Conservation (phyloP, 2,113 vertebrate species). For the Osmerus mordax region DNA sequence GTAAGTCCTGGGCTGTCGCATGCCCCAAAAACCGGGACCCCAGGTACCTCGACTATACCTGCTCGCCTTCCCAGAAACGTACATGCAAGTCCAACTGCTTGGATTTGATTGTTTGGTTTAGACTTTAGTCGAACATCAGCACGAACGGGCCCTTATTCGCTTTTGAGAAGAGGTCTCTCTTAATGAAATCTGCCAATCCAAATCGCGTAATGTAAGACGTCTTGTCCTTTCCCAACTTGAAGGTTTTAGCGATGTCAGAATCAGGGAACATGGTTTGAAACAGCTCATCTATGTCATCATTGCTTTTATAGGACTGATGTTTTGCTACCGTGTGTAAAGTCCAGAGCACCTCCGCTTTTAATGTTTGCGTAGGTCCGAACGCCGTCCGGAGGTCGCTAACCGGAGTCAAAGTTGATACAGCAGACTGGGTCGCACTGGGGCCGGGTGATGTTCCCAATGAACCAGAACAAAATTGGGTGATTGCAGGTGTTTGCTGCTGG, state of each 20-base stretch:
- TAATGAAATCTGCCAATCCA: slow-evolving; percentile 16
- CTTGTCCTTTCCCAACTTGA: slow-evolving; percentile 20
- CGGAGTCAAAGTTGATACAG: no score
- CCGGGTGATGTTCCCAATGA: no score
- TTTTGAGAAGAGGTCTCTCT: slow-evolving; percentile 1
- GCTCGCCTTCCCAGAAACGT: slow-evolving; percentile 13
- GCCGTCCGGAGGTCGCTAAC: background rate
- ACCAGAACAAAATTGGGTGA: slow-evolving; percentile 13
- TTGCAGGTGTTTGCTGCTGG: slow-evolving; percentile 12
- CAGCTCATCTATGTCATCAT: slow-evolving; percentile 19
- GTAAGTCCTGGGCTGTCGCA: slow-evolving; percentile 26
- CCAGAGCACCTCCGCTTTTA: slow-evolving; percentile 30
- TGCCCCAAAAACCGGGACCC: slow-evolving; percentile 26
- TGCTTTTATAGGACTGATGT: slow-evolving; percentile 22
- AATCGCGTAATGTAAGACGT: slow-evolving; percentile 20
- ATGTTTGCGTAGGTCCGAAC: slow-evolving; percentile 15
- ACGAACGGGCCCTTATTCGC: background rate
- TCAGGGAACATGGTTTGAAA: slow-evolving; percentile 26
- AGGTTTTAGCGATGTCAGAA: slow-evolving; percentile 23
- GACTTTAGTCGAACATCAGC: slow-evolving; percentile 21
- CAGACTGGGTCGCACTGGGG: no score
- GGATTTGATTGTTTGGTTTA: slow-evolving; percentile 19
- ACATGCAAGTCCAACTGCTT: slow-evolving; percentile 33
- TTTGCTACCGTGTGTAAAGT: slow-evolving; percentile 5
- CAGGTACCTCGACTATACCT: slow-evolving; percentile 29